Evolutionary conservation across 2,113 vertebrate genomes (phyloP), one percentile per base, ranked within the genome.

Genomic region (Gasterosteus nipponicus): DNA sequence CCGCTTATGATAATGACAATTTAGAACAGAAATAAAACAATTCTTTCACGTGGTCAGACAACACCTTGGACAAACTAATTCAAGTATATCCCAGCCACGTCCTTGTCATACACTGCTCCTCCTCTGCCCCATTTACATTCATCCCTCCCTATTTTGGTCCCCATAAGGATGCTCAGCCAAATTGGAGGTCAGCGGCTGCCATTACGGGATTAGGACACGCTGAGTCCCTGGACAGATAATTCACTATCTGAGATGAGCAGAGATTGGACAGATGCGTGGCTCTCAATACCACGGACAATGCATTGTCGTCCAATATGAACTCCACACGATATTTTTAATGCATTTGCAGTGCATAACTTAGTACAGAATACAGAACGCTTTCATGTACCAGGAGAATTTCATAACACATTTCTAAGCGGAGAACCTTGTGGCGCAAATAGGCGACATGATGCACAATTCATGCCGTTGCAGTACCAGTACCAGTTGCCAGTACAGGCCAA

Each of bases 121-220:
- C 16, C 22, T 29, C 31, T 22, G 22, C 15, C 58, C 53, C 53
- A 57, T 63, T 63, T 47, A 54, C 47, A 16, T 11, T 41, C 61
- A 62, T 42, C 31, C 26, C 19, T 44, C 68, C 69, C 65, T 74
- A 74, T 66, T 53, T 80, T 5, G 1, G 53, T 51, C 58, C 68
- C 58, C 73, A 69, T 75, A 82, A 73, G 64, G 73, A 69, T 81
- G 47, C 38, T 65, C 4, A 22, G 71, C 59, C 2, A 5, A 72
- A 65, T 81, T 81, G 67, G 64, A 80, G 73, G 75, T 83, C 82
- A 88, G 74, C 4, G 35, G 72, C 73, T 75, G 73, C 86, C 79
- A 89, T 90, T 88, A 90, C 61, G 72, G 87, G 86, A 92, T 89
- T 90, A 89, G 44, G 56, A 66, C 73, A 46, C 53, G 63, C 57